A percentile compares a stretch with the other conserved stretches of the same genome.
These are phyloP conservation scores for Sinocyclocheilus rhinocerous DNA, from an alignment of 2,113 vertebrate genomes.

Conservation along the genomic window DNA sequence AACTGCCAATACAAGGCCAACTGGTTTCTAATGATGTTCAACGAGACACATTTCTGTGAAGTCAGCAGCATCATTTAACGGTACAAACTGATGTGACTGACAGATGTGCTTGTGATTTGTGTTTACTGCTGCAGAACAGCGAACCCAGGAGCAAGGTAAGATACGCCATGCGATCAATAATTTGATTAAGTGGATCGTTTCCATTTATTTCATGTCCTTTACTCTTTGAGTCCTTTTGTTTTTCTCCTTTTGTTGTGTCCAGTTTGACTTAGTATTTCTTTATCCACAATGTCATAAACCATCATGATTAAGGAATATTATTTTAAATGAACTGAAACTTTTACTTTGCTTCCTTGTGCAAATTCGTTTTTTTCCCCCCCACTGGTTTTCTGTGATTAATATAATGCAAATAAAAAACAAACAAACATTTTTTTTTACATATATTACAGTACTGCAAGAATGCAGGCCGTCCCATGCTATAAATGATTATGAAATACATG, in stretches of 20 bases:
- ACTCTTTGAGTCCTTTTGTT: neutral
- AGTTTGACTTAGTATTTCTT: neutral
- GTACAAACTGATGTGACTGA: conserved; percentile 58
- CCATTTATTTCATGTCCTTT: neutral
- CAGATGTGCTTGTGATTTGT: conserved; percentile 64
- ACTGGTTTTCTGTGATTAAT: too few species aligned
- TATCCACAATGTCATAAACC: neutral
- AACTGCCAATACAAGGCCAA: neutral
- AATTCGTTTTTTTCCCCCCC: too few species aligned
- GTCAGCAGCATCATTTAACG: neutral
- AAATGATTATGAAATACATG: neutral
- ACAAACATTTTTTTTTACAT: neutral
- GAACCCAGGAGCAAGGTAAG: conserved; percentile 82
- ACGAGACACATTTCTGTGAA: neutral
- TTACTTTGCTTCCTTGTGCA: too few species aligned
- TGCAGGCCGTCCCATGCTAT: neutral
- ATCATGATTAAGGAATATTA: neutral
- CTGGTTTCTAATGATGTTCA: neutral
- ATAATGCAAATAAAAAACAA: too few species aligned
- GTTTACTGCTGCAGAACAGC: conserved; percentile 77
- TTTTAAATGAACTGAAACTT: neutral
- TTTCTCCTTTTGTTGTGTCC: neutral
- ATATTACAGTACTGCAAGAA: too few species aligned
- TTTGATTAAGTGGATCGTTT: neutral
- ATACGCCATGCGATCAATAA: neutral